These are phyloP conservation scores for Napeogenes inachia DNA, from an alignment of 2,888 invertebrate species.

Conservation along the genomic window DNA sequence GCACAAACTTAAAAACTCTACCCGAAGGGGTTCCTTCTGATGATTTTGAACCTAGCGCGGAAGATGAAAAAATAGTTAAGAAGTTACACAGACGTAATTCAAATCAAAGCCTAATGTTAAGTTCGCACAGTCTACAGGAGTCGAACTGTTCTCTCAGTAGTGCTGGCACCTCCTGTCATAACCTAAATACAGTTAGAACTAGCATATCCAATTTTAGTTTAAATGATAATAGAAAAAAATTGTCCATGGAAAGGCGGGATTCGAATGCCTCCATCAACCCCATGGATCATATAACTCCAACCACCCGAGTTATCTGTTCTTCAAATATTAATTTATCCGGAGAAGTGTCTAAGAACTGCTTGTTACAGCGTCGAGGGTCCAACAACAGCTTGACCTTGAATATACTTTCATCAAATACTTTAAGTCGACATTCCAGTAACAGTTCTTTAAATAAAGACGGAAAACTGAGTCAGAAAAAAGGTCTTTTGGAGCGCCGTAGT, in stretches of 20 bases:
- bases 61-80: constrained; percentile 65
- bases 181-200: constrained; percentile 62
- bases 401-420: constrained; percentile 71
- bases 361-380: constrained; percentile 88
- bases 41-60: constrained; percentile 74
- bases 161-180: constrained; percentile 65
- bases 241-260: constrained; percentile 88
- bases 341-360: constrained; percentile 77
- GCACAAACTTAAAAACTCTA: constrained; percentile 83
- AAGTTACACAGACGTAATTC: constrained; percentile 78
- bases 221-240: constrained; percentile 73
- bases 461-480: constrained; percentile 76
- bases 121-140: constrained; percentile 73
- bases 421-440: constrained; percentile 77
- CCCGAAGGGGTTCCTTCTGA: constrained; percentile 84
- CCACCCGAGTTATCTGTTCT: constrained; percentile 67
- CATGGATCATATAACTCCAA: constrained; percentile 58
- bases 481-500: constrained; percentile 89
- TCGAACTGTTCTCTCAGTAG: constrained; percentile 73
- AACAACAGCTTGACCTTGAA: constrained; percentile 92
- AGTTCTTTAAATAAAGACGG: constrained; percentile 73
- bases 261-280: constrained; percentile 91
- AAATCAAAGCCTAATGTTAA: constrained; percentile 79
- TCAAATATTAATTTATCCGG: constrained; percentile 67
- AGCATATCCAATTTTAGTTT: constrained; percentile 71